phyloP scores from a whole-genome alignment of 2,113 vertebrate species.

The Phalacrocorax carbo region DNA sequence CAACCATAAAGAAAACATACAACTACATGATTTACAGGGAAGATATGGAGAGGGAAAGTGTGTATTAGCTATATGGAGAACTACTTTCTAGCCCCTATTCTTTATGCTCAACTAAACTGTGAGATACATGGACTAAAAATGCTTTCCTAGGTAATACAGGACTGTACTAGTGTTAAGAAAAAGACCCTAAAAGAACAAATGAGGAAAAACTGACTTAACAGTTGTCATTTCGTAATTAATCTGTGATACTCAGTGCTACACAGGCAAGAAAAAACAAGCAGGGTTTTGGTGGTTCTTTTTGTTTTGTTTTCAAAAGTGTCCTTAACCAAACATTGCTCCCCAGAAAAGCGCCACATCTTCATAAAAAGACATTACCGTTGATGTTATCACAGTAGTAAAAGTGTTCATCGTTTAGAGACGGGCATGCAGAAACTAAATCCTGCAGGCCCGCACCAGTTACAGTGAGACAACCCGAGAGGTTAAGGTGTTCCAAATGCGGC shows the following conservation, averaged over 20 bases:
- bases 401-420: conserved; percentile 93
- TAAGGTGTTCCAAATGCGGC: conserved; percentile 91
- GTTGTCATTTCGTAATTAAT: not conserved
- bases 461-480: conserved; percentile 93
- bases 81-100: not conserved
- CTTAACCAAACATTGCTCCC: not conserved
- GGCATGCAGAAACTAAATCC: conserved; percentile 91
- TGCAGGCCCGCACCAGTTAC: conserved; percentile 92
- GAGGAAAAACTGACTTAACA: not conserved
- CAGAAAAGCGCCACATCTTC: not conserved
- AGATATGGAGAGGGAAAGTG: not conserved
- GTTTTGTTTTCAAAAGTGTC: not conserved
- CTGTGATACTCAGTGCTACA: not conserved
- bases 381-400: conserved; percentile 99
- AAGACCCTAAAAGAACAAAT: not conserved
- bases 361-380: conserved; percentile 85
- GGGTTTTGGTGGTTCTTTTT: not conserved
- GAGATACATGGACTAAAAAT: not conserved
- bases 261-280: not conserved
- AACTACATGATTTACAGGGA: not conserved
- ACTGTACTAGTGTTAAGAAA: not conserved
- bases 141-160: not conserved
- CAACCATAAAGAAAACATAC: not conserved
- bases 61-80: not conserved
- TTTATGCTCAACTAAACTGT: not conserved